phyloP scores from a whole-genome alignment of 92 coral and sea anemone genomes.

The Epizoanthus rinbou region DNA sequence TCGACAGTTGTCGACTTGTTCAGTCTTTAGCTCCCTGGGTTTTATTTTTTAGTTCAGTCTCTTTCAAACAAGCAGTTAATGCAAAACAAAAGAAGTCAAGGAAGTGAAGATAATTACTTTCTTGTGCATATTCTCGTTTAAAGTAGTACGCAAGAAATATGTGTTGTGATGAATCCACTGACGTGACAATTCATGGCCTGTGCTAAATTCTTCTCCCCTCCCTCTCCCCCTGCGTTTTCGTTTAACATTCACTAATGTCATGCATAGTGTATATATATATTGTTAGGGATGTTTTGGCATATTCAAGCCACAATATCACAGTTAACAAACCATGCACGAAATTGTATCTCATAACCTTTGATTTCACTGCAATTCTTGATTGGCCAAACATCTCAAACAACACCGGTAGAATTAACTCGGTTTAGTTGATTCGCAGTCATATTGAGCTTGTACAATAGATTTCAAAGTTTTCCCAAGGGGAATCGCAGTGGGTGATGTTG shows the following conservation, averaged over 20 bases:
- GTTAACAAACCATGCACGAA: constrained; percentile 28
- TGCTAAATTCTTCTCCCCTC: background rate
- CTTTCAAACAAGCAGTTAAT: no score
- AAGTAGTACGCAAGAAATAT: no score
- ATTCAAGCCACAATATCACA: background rate
- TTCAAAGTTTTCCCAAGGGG: constrained; percentile 12
- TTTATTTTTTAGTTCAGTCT: no score
- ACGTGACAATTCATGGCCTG: background rate
- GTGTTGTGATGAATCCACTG: no score
- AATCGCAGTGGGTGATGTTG: constrained; percentile 8
- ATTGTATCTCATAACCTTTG: background rate
- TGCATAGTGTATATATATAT: background rate
- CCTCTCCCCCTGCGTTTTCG: background rate
- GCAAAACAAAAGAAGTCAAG: no score
- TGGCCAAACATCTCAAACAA: constrained; percentile 24
- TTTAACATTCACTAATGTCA: background rate
- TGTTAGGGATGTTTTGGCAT: background rate
- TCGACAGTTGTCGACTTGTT: no score
- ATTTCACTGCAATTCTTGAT: background rate
- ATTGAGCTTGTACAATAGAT: background rate
- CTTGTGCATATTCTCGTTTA: no score
- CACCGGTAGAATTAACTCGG: background rate
- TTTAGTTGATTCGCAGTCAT: background rate
- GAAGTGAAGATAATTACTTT: no score
- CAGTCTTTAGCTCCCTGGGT: no score